phyloP scores from a whole-genome alignment of 1,140 invertebrate genomes.

The Leptonema lineaticorne region DNA sequence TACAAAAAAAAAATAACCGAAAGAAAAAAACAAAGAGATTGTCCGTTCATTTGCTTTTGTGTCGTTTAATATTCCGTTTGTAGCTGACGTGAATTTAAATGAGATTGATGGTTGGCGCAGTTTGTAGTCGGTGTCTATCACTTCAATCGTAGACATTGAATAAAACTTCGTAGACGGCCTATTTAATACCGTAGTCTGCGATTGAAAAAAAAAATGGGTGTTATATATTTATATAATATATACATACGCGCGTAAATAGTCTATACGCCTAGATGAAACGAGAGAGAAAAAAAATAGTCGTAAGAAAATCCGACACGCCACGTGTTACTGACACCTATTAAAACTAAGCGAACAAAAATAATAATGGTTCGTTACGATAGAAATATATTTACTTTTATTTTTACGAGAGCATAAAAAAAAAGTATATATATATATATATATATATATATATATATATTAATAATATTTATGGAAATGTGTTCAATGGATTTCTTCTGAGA shows the following conservation, averaged over 20 bases:
- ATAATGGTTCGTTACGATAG: neutral
- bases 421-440: neutral
- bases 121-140: slow-evolving; percentile 24
- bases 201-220: slow-evolving; percentile 12
- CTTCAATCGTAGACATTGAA: slow-evolving; percentile 14
- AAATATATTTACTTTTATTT: neutral
- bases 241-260: too few relatives aligned
- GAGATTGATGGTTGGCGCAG: slow-evolving; percentile 20
- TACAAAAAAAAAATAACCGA: neutral
- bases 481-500: neutral
- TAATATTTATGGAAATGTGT: neutral
- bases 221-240: too few relatives aligned
- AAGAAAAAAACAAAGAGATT: neutral
- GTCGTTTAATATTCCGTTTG: slow-evolving; percentile 20
- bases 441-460: neutral
- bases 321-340: slow-evolving; percentile 1
- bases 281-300: neutral
- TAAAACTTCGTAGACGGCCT: slow-evolving; percentile 10
- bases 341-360: neutral
- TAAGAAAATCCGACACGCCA: neutral
- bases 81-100: slow-evolving; percentile 19
- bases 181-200: neutral
- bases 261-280: too few relatives aligned
- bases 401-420: neutral
- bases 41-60: slow-evolving; percentile 8